Evolutionary conservation across 2,797 vertebrate genomes (phyloP).

Genomic region (Tapirus indicus): DNA sequence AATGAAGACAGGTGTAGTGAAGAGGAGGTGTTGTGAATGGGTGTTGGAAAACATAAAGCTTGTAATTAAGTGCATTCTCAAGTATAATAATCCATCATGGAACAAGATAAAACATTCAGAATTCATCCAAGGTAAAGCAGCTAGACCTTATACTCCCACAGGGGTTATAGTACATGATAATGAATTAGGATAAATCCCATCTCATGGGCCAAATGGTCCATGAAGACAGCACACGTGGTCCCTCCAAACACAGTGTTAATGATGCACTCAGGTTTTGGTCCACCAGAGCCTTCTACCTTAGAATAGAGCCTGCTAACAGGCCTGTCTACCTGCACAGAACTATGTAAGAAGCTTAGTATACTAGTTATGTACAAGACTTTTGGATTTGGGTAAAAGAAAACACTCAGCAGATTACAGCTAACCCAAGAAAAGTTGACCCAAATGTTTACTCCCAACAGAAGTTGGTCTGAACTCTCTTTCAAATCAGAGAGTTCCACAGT

Average conservation of each 20-base stretch:
- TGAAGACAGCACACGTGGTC: conserved; percentile 65
- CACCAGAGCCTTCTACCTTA: conserved; percentile 58
- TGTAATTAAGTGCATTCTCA: conserved; percentile 73
- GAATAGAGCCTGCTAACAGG: neutral
- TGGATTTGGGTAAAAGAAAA: conserved; percentile 46
- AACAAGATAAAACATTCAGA: conserved; percentile 76
- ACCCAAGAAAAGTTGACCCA: neutral
- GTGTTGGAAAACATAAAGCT: conserved; percentile 69
- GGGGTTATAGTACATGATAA: conserved; percentile 64
- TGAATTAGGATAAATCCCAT: conserved; percentile 79
- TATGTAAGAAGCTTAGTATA: neutral
- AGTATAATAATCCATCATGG: conserved; percentile 70
- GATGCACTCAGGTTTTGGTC: conserved; percentile 55
- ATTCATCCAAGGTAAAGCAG: conserved; percentile 69
- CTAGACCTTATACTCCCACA: conserved; percentile 73
- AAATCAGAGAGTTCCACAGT: conserved; percentile 27
- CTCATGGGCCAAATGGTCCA: conserved; percentile 75
- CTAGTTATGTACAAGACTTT: conserved; percentile 1
- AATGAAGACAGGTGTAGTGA: conserved; percentile 70
- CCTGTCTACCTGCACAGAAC: conserved; percentile 9
- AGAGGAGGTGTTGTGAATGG: conserved; percentile 66
- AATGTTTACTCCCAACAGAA: conserved; percentile 37
- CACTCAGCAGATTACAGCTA: conserved; percentile 4
- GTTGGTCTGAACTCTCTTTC: conserved; percentile 5
- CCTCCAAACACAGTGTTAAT: conserved; percentile 71